Percentiles rank a stretch among this genome's conserved stretches.
These are phyloP conservation scores for Dichetophora obliterata DNA, from an alignment of 2,888 invertebrate genomes.

Conservation along the genomic window DNA sequence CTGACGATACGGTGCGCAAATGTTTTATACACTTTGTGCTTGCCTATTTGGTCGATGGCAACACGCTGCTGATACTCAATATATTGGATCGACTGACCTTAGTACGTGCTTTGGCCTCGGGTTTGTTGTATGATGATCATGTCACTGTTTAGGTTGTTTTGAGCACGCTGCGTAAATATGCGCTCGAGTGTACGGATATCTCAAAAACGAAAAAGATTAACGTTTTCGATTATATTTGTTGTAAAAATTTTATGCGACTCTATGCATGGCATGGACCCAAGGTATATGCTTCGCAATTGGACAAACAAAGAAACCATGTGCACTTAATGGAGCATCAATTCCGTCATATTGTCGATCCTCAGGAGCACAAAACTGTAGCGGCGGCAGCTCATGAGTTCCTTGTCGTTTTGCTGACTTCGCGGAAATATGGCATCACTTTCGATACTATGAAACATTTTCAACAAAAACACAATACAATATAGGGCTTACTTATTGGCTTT, in stretches of 20 bases:
- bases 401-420: constrained; percentile 81
- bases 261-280: constrained; percentile 83
- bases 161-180: constrained; percentile 76
- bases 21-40: constrained; percentile 83
- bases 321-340: constrained; percentile 42
- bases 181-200: constrained; percentile 76
- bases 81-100: constrained; percentile 79
- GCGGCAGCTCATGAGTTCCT: constrained; percentile 78
- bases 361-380: constrained; percentile 72
- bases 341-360: constrained; percentile 41
- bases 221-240: constrained; percentile 77
- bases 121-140: constrained; percentile 77
- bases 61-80: constrained; percentile 76
- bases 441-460: constrained; percentile 73
- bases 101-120: constrained; percentile 75
- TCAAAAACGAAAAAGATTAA: constrained; percentile 81
- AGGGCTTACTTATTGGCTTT: constrained; percentile 74
- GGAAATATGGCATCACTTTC: constrained; percentile 83
- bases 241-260: constrained; percentile 78
- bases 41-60: constrained; percentile 81
- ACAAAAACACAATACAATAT: constrained; percentile 64
- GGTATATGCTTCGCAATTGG: constrained; percentile 67
- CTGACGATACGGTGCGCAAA: constrained; percentile 78
- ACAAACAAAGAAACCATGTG: constrained; percentile 47
- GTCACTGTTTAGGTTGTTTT: constrained; percentile 78